These are phyloP conservation scores for Leucoma salicis DNA, from an alignment of 2,888 invertebrate genomes.

Conservation along the genomic window DNA sequence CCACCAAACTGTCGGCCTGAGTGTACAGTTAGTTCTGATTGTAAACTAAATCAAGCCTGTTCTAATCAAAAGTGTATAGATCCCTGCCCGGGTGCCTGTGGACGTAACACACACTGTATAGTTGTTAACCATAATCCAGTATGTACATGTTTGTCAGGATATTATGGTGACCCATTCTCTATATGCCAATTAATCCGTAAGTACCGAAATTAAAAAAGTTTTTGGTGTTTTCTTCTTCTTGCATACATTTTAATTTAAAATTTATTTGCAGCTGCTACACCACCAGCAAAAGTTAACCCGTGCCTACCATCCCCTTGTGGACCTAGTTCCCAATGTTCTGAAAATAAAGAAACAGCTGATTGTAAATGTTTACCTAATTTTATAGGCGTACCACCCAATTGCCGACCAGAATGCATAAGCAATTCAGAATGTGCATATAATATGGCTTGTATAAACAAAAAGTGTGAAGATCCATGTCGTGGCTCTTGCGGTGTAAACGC, in stretches of 20 bases:
- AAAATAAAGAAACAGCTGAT: conserved; percentile 81
- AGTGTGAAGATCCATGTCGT: conserved; percentile 87
- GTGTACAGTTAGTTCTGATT: conserved; percentile 89
- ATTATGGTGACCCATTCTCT: conserved; percentile 88
- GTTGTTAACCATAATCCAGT: conserved; percentile 86
- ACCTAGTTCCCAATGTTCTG: conserved; percentile 83
- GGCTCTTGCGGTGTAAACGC: conserved; percentile 86
- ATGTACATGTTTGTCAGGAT: conserved; percentile 84
- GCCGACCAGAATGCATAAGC: conserved; percentile 86
- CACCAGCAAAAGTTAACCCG: conserved; percentile 70
- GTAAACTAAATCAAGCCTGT: conserved; percentile 86
- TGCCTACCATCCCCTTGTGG: conserved; percentile 87
- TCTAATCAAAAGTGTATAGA: conserved; percentile 88
- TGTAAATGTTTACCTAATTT: conserved; percentile 85
- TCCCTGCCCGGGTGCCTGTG: conserved; percentile 89
- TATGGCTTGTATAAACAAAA: conserved; percentile 85
- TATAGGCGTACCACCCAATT: conserved; percentile 84
- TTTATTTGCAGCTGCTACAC: conserved; percentile 51
- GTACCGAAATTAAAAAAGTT: conserved; percentile 31
- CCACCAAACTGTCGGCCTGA: conserved; percentile 90
- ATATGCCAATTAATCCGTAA: conserved; percentile 81
- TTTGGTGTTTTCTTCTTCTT: neutral
- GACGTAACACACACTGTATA: conserved; percentile 80
- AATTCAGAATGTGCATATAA: conserved; percentile 85
- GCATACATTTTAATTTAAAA: neutral